These are phyloP conservation scores for Varanus salvator DNA, from an alignment of 2,113 vertebrate species.

Conservation along the genomic window DNA sequence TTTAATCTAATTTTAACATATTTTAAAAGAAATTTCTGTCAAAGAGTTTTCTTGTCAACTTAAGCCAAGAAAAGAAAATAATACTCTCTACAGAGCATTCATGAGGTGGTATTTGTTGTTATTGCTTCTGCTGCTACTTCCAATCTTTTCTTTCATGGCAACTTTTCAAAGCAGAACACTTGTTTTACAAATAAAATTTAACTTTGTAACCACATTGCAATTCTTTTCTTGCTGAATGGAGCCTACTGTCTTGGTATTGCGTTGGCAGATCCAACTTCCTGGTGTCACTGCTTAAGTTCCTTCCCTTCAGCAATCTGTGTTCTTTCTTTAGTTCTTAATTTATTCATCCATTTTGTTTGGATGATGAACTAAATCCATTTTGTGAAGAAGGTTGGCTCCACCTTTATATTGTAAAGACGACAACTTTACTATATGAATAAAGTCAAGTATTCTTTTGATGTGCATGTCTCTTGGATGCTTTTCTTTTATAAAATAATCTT, in stretches of 20 bases:
- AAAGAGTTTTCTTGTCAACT: neutral
- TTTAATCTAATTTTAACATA: neutral
- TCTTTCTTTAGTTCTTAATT: neutral
- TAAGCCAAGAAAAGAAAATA: neutral
- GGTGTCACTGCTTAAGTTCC: neutral
- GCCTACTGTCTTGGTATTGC: neutral
- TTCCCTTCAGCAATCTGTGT: slow-evolving; percentile 1
- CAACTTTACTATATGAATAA: neutral
- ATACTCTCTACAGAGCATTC: neutral
- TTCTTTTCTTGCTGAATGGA: neutral
- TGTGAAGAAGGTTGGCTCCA: neutral
- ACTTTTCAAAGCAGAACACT: neutral
- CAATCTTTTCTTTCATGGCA: neutral
- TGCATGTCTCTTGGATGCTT: neutral
- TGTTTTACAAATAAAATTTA: neutral
- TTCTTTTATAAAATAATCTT: neutral
- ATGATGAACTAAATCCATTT: neutral
- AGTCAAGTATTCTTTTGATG: neutral
- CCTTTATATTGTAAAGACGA: neutral
- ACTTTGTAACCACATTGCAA: neutral
- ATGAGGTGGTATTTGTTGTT: no score
- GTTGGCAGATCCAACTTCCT: neutral
- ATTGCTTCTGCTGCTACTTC: neutral
- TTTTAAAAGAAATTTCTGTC: neutral
- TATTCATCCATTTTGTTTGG: slow-evolving; percentile 11